Evolutionary conservation across 2,888 invertebrate genomes (phyloP).

Genomic region (Oegoconia quadripuncta): DNA sequence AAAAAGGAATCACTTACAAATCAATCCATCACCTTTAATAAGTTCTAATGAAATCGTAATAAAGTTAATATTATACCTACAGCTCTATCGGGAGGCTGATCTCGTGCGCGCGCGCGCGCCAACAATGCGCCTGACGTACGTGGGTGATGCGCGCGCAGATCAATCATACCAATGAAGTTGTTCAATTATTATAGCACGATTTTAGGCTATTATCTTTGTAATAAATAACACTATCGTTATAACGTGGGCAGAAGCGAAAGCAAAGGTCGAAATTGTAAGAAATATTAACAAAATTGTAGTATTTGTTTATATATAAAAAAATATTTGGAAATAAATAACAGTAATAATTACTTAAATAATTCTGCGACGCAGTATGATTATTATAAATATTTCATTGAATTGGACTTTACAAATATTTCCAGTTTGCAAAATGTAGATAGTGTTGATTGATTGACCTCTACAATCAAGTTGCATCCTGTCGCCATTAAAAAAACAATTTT

Average conservation of each 20-base stretch:
- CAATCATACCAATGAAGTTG: slow-evolving; percentile 66
- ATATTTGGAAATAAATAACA: neutral
- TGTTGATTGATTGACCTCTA: too few relatives aligned
- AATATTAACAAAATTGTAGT: too few relatives aligned
- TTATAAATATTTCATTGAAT: too few relatives aligned
- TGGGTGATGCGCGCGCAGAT: slow-evolving; percentile 60
- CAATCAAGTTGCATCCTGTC: too few relatives aligned
- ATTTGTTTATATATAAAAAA: neutral
- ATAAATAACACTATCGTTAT: slow-evolving; percentile 41
- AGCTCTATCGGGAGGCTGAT: slow-evolving; percentile 26
- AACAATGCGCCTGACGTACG: slow-evolving; percentile 43
- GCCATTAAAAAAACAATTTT: too few relatives aligned
- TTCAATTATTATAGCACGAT: slow-evolving; percentile 55
- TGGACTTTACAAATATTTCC: too few relatives aligned
- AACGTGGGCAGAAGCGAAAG: slow-evolving; percentile 34
- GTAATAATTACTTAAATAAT: too few relatives aligned
- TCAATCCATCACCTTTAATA: slow-evolving; percentile 40
- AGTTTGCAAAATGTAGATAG: too few relatives aligned
- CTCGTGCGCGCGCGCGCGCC: slow-evolving; percentile 22
- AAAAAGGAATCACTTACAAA: slow-evolving; percentile 14
- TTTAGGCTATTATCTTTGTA: slow-evolving; percentile 53
- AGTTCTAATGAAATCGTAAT: slow-evolving; percentile 40
- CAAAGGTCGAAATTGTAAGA: too few relatives aligned
- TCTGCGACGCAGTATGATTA: too few relatives aligned
- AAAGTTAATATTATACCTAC: slow-evolving; percentile 28